Conservation (phyloP, 2,797 vertebrate species). For the Brachyrhaphis roseni region DNA sequence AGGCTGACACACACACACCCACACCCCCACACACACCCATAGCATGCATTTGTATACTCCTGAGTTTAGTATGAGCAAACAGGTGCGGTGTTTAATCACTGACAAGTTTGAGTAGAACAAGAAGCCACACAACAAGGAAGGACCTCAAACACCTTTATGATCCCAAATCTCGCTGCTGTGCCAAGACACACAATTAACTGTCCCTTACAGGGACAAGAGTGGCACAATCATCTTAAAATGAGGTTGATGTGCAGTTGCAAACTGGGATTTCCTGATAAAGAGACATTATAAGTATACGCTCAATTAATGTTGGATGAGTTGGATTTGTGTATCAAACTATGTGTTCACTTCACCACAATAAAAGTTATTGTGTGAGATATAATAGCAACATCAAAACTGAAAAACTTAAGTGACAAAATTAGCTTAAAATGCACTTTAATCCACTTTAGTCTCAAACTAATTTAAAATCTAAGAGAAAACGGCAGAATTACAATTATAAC, state of each 20-base stretch:
- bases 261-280: background rate
- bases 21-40: background rate
- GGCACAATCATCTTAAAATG: background rate
- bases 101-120: constrained; percentile 65
- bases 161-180: constrained; percentile 26
- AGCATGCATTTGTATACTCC: background rate
- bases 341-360: background rate
- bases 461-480: background rate
- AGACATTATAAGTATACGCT: background rate
- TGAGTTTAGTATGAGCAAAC: constrained; percentile 44
- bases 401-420: background rate
- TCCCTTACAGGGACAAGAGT: constrained; percentile 10
- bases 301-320: background rate
- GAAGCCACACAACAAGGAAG: constrained; percentile 21
- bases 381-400: background rate
- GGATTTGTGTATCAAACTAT: background rate
- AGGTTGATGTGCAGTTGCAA: background rate
- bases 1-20: constrained; percentile 22
- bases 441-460: background rate
- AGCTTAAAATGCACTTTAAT: background rate
- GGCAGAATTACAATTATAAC: too few species aligned
- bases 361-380: background rate
- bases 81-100: constrained; percentile 59
- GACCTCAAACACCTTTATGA: constrained; percentile 26
- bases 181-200: background rate